Conservation (phyloP, 2,113 vertebrate species). For the Larimichthys polyactis region DNA sequence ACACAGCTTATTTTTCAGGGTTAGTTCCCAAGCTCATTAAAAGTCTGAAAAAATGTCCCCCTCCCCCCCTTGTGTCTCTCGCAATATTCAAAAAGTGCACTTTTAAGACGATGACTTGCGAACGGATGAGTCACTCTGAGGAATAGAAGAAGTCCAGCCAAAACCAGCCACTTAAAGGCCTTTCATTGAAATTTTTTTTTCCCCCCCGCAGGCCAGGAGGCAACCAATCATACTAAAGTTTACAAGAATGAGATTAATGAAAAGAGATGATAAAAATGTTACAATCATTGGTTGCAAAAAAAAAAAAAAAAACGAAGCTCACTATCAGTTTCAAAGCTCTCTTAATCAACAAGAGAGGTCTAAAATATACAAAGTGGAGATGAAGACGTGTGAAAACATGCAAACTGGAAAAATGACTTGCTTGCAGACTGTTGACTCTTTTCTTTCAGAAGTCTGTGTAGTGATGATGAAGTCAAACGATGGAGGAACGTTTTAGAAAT, state of each 20-base stretch:
- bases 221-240: conserved; percentile 67
- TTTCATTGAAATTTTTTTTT: conserved; percentile 39
- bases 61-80: conserved; percentile 6
- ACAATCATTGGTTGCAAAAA: conserved; percentile 56
- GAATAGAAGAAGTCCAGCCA: conserved; percentile 75
- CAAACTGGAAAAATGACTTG: conserved; percentile 54
- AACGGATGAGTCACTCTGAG: conserved; percentile 57
- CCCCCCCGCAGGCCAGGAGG: conserved; percentile 51
- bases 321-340: conserved; percentile 46
- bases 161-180: conserved; percentile 56
- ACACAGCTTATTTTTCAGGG: conserved; percentile 52
- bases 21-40: conserved; percentile 43
- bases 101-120: conserved; percentile 67
- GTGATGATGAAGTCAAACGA: conserved; percentile 42
- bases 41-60: conserved; percentile 35
- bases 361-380: conserved; percentile 61
- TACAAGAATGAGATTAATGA: conserved; percentile 52
- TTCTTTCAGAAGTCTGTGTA: conserved; percentile 47
- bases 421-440: conserved; percentile 22
- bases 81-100: conserved; percentile 80
- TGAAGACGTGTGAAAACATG: conserved; percentile 24
- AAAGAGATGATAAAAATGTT: conserved; percentile 48
- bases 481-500: conserved; percentile 31
- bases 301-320: conserved; percentile 6
- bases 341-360: conserved; percentile 67